These are phyloP conservation scores for Heliothis peltigera DNA, from an alignment of 2,888 invertebrate genomes.

Conservation along the genomic window DNA sequence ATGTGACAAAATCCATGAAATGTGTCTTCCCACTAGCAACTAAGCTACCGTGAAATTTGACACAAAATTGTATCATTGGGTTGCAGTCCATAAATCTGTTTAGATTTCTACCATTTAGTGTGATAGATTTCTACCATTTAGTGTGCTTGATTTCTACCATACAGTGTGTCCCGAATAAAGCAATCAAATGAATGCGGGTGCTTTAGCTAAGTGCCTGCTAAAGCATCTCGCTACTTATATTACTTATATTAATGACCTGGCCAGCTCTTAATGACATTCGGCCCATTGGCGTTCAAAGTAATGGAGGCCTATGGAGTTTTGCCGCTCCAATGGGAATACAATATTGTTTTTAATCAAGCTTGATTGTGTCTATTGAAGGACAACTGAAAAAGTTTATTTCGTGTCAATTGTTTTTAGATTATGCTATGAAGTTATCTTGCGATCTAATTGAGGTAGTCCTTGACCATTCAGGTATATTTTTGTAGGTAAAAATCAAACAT, in stretches of 20 bases:
- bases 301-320: conserved; percentile 72
- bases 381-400: conserved; percentile 15
- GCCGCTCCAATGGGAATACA: conserved; percentile 58
- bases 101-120: conserved; percentile 19
- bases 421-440: background rate
- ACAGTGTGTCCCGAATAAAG: conserved; percentile 59
- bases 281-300: conserved; percentile 73
- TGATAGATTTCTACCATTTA: conserved; percentile 29
- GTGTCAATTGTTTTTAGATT: conserved; percentile 32
- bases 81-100: conserved; percentile 6
- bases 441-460: background rate
- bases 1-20: background rate
- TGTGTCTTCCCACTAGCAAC: background rate
- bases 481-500: background rate
- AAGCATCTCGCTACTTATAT: conserved; percentile 70
- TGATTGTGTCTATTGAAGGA: background rate
- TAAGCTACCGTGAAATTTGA: background rate
- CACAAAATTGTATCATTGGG: background rate
- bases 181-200: conserved; percentile 74
- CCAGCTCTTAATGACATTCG: conserved; percentile 69
- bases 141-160: conserved; percentile 6
- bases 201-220: conserved; percentile 72
- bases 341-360: conserved; percentile 43
- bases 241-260: conserved; percentile 74
- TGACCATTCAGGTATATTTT: background rate